Conservation (phyloP, 2,888 invertebrate species). For the Toxonevra muliebris region DNA sequence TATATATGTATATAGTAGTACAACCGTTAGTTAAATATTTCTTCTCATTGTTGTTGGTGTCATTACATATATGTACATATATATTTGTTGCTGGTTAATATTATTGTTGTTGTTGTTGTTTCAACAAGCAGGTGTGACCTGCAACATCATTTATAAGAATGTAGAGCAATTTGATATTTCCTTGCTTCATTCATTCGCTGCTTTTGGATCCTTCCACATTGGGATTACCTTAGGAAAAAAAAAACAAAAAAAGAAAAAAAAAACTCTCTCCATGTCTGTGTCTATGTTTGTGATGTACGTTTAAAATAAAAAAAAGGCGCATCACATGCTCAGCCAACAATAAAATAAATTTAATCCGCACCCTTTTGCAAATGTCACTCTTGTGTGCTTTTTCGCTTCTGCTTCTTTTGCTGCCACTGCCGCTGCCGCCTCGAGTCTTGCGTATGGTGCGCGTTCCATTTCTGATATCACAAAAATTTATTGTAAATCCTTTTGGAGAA, state of each 20-base stretch:
- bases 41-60: background rate
- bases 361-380: slow-evolving; percentile 12
- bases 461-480: no score
- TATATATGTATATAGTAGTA: background rate
- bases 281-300: background rate
- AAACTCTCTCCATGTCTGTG: slow-evolving; percentile 3
- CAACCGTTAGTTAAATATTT: background rate
- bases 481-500: slow-evolving; percentile 3
- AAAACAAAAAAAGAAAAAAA: background rate
- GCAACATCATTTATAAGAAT: slow-evolving; percentile 14
- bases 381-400: background rate
- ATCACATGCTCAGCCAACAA: slow-evolving; percentile 8
- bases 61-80: background rate
- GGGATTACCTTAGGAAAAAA: no score
- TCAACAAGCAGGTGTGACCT: slow-evolving; percentile 29
- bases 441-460: background rate
- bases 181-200: no score
- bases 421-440: no score
- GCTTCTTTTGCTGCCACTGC: no score
- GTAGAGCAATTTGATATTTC: slow-evolving; percentile 36
- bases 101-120: slow-evolving; percentile 21
- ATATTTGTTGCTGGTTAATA: background rate
- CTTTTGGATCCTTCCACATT: no score
- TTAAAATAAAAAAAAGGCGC: background rate
- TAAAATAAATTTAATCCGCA: slow-evolving; percentile 16